phyloP scores from a whole-genome alignment of 2,113 vertebrate genomes.

The Pollimyrus isidori region DNA sequence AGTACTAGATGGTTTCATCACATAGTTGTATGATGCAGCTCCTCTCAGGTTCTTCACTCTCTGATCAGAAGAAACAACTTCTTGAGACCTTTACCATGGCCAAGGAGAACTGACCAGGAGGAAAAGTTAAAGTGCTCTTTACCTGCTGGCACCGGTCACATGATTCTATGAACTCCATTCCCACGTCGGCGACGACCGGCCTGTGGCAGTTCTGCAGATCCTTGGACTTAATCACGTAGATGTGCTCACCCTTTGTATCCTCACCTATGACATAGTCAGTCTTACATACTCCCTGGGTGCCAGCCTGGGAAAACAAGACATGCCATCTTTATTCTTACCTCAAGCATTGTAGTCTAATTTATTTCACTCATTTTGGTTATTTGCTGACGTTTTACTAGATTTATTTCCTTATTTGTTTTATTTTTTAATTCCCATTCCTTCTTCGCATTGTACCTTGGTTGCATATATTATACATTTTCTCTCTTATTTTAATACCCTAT shows the following conservation, averaged over 20 bases:
- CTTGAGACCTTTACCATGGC: neutral
- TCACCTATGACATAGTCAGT: slow-evolving; percentile 68
- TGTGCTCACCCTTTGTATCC: slow-evolving; percentile 48
- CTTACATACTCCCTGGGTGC: slow-evolving; percentile 73
- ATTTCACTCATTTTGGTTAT: neutral
- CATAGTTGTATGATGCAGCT: slow-evolving; percentile 55
- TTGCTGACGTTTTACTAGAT: no score
- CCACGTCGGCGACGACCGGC: slow-evolving; percentile 54
- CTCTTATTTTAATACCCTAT: no score
- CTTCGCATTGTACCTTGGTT: neutral
- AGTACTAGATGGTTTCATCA: slow-evolving; percentile 52
- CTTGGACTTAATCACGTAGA: slow-evolving; percentile 61
- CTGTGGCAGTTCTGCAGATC: slow-evolving; percentile 70
- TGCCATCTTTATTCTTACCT: neutral
- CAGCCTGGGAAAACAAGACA: slow-evolving; percentile 48
- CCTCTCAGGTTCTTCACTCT: slow-evolving; percentile 60
- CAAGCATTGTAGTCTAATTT: neutral
- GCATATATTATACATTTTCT: no score
- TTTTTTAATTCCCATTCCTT: neutral
- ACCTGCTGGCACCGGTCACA: slow-evolving; percentile 53
- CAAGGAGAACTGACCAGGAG: neutral
- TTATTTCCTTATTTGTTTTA: neutral
- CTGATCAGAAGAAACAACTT: slow-evolving; percentile 43
- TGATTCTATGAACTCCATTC: slow-evolving; percentile 56
- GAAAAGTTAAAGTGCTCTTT: neutral